These are phyloP conservation scores for Salmo trutta DNA, from an alignment of 2,797 vertebrate species.

Conservation along the genomic window DNA sequence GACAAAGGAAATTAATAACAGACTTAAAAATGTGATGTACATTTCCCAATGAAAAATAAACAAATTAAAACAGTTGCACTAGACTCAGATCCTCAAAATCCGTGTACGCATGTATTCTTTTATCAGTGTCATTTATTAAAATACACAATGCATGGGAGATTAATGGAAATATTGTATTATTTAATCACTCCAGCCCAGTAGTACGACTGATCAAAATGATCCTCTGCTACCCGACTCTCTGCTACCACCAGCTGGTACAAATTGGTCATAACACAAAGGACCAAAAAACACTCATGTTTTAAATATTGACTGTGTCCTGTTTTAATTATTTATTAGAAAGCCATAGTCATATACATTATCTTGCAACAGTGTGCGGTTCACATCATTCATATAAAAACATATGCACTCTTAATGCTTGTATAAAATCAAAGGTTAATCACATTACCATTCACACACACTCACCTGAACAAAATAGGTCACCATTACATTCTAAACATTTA, in stretches of 20 bases:
- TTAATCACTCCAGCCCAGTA: no score
- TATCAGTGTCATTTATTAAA: background rate
- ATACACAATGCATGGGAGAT: background rate
- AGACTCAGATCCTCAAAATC: background rate
- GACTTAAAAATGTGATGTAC: background rate
- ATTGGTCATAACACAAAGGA: background rate
- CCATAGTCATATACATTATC: background rate
- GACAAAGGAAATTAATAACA: background rate
- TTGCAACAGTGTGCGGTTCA: background rate
- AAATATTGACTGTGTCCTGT: background rate
- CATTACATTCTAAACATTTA: no score
- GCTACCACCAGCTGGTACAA: background rate
- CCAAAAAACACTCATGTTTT: background rate
- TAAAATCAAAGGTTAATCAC: background rate
- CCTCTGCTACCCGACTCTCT: background rate
- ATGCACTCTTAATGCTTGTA: background rate
- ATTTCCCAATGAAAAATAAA: background rate
- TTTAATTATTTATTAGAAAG: conserved; percentile 14
- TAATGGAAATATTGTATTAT: background rate
- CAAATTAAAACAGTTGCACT: background rate
- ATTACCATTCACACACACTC: background rate
- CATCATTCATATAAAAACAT: background rate
- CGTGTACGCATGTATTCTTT: background rate
- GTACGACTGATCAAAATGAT: no score
- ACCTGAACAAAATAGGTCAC: background rate